Evolutionary conservation across 2,113 vertebrate genomes (phyloP), one percentile per base, ranked within the genome.

Genomic region (Genyomyrus donnyi): DNA sequence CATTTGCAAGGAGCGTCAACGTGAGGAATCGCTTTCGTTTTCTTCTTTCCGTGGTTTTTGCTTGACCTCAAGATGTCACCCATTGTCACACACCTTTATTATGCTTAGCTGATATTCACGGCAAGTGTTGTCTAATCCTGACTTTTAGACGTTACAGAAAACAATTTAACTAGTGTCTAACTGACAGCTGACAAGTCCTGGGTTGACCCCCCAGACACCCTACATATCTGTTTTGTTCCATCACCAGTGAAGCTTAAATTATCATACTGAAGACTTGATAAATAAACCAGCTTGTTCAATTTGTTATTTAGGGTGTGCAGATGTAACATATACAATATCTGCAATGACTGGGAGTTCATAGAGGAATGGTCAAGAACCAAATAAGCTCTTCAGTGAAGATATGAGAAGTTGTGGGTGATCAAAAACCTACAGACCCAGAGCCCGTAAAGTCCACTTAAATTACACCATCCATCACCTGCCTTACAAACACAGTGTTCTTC

Each of bases 1-100:
- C 90, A 92, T 96, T 91, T 95, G 95, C 89, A 92, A 94, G 46
- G 91, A 95, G 11, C 95, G 45, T 17, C 92, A 94, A 42, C 92
- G 96, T 96, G 89, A 95, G 95, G 8, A 88, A 53, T 66, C 3
- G 17, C 19, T 62, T 39, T 35, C 0, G 2, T 31, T 48, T 13
- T 39, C 7, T 10, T 4, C 70, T 49, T 84, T 35, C 70, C 5
- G 1, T 45, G n/a, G 24, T 74, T 21, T 48, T 74, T n/a, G 13
- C 31, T 88, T 74, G 11, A 74, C 5, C n/a, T n/a, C 13, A 49
- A 70, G 46, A 48, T 74, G 58, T 49, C 45, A 85, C 21, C 39
- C n/a, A 24, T 89, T 89, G 3, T 42, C 1, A 2, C 8, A 17
- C 49, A 58, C 50, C 21, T 21, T 66, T 4, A 17, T 49, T 31